Percentiles rank a stretch among this genome's conserved stretches.
Conservation (phyloP, 2,888 invertebrate genomes). For the Celastrina argiolus region DNA sequence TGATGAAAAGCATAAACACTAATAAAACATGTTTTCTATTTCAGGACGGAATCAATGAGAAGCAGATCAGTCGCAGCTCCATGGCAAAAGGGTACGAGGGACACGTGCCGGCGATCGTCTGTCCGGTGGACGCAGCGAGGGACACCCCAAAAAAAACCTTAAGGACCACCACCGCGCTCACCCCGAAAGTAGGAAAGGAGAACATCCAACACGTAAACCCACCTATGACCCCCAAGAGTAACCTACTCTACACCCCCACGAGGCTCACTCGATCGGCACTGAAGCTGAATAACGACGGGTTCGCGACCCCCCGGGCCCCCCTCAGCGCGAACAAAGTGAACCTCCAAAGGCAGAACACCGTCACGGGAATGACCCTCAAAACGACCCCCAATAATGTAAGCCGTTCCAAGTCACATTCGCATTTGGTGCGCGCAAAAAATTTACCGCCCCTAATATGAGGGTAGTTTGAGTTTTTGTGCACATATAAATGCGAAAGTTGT, state of each 20-base stretch:
- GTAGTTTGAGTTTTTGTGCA: constrained; percentile 15
- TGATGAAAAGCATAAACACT: no score
- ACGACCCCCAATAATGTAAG: constrained; percentile 55
- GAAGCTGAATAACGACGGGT: constrained; percentile 58
- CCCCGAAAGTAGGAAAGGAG: constrained; percentile 63
- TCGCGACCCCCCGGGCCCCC: constrained; percentile 64
- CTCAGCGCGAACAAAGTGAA: constrained; percentile 57
- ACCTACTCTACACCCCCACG: constrained; percentile 54
- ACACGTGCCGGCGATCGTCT: constrained; percentile 40
- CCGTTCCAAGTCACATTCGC: constrained; percentile 63
- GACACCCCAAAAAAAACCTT: constrained; percentile 56
- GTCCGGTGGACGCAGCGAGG: constrained; percentile 39
- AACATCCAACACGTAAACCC: constrained; percentile 51
- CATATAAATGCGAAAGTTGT: constrained; percentile 21
- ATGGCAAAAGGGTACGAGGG: constrained; percentile 50
- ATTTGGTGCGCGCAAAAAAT: constrained; percentile 57
- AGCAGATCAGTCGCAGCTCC: constrained; percentile 75
- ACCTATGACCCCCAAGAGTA: constrained; percentile 51
- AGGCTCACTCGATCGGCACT: constrained; percentile 61
- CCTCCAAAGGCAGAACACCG: constrained; percentile 55
- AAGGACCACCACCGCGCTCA: constrained; percentile 45
- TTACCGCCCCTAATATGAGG: constrained; percentile 59
- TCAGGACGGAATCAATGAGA: constrained; percentile 71
- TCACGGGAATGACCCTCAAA: constrained; percentile 43
- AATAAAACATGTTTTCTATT: constrained; percentile 38